Evolutionary conservation across 1,140 invertebrate species (phyloP).

Genomic region (Tetranychus cinnabarinus): DNA sequence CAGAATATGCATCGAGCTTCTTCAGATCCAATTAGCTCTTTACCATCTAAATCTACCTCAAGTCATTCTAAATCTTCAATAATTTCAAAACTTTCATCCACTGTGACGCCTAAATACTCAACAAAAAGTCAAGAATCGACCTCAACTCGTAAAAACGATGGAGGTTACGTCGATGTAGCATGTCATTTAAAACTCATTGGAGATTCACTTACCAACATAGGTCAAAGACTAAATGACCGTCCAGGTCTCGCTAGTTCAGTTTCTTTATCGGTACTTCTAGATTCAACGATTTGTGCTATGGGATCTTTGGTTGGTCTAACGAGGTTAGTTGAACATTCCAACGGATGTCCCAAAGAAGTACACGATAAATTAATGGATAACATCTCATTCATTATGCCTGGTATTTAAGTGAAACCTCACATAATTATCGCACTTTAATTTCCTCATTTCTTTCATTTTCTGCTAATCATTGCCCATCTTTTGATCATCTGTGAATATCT

Average conservation of each 20-base stretch:
- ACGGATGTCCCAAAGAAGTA: constrained; percentile 40
- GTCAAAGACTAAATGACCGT: constrained; percentile 74
- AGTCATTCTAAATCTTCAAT: not conserved
- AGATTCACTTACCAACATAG: constrained; percentile 76
- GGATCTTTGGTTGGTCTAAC: constrained; percentile 69
- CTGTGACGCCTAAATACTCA: not conserved
- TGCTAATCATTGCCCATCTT: not conserved
- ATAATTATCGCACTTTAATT: not conserved
- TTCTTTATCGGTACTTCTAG: constrained; percentile 73
- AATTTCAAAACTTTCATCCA: not conserved
- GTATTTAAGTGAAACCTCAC: constrained; percentile 34
- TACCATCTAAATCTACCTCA: not conserved
- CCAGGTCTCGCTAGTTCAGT: constrained; percentile 68
- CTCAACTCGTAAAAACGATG: not conserved
- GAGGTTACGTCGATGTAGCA: constrained; percentile 60
- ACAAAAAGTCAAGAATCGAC: not conserved
- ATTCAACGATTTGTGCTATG: constrained; percentile 75
- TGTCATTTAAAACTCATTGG: constrained; percentile 76
- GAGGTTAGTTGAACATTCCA: constrained; percentile 47
- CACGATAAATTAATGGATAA: constrained; percentile 63
- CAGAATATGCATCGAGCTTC: no score
- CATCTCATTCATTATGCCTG: constrained; percentile 90
- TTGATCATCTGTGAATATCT: no score
- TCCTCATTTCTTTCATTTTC: not conserved
- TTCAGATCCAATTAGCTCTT: not conserved